Base-by-base conservation (phyloP, 1,140 invertebrate genomes). In the Drosophila sp. region DNA sequence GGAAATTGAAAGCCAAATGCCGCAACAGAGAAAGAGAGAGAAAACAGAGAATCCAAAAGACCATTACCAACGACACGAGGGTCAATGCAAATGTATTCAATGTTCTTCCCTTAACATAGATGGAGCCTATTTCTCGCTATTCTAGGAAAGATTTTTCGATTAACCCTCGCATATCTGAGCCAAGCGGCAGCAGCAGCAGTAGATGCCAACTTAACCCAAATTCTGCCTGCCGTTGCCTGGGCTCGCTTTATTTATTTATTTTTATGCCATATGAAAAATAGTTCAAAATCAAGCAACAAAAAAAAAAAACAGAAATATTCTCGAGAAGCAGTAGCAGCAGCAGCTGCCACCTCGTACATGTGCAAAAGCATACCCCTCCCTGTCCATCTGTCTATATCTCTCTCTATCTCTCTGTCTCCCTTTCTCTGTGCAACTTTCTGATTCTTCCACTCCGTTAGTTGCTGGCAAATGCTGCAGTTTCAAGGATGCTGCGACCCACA, bases 401-500 rank as follows among this genome's bases (percentile, higher is more conserved):
- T 8, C 3, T 32, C 54, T 6, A 3, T 56, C 29, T 4, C 29
- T 30, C 54, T 23, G 8, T 10, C 44, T 27, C 7, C 27, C 23
- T 50, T 50, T 50, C n/a, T 25, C 47, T 44, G n/a, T 50, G 44
- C 33, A 38, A 38, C 57, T 60, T 33, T 27, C 23, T 30, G 57
- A 50, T 56, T 61, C 57, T 47, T 77, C 67, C 72, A 69, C 71
- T 58, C 61, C 75, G 57, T 76, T 81, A 74, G 67, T 65, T 67
- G 67, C 68, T 66, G 41, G 7, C 82, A 66, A 86, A 68, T 85
- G 82, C 69, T 82, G 82, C 71, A 87, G 60, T 76, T 87, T 89
- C 84, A 89, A 89, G 84, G 80, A 89, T 90, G 70, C 76, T 90
- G 76, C 79, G 73, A 77, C 80, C 80, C 84, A 87, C 70, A 81